phyloP scores from a whole-genome alignment of 2,797 vertebrate species.

The Malurus splendens region DNA sequence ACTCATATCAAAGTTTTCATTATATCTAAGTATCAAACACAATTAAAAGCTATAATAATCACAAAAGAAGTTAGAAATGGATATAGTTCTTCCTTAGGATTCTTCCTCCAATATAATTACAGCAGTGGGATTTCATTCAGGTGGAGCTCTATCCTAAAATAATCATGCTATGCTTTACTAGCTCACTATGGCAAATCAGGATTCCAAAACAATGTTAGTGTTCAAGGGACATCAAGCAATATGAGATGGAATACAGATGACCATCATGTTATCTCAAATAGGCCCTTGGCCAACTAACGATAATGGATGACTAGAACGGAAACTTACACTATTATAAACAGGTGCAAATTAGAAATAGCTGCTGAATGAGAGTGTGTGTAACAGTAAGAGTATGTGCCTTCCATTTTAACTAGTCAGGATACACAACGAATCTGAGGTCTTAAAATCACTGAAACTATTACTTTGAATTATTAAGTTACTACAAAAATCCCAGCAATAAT shows the following conservation, averaged over 20 bases:
- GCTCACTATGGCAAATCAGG: not conserved
- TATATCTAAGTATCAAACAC: not conserved
- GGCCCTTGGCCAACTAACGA: not conserved
- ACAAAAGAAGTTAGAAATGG: not conserved
- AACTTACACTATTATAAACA: not conserved
- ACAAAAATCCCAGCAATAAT: not conserved
- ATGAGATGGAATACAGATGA: not conserved
- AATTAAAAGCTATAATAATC: not conserved
- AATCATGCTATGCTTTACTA: not conserved
- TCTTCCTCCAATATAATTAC: not conserved
- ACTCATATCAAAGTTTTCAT: accelerated
- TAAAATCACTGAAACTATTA: not conserved
- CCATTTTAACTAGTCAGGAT: not conserved
- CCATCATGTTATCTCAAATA: not conserved
- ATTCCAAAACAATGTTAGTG: not conserved
- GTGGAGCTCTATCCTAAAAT: not conserved
- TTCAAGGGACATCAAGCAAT: not conserved
- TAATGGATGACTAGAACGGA: not conserved
- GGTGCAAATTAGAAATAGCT: not conserved
- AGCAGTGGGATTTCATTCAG: not conserved
- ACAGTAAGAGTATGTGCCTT: not conserved
- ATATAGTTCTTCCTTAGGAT: not conserved
- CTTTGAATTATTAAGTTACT: not conserved
- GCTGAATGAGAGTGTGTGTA: not conserved
- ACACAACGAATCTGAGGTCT: not conserved